Base-by-base conservation (phyloP, 2,888 invertebrate species). In the Biston stratarius region DNA sequence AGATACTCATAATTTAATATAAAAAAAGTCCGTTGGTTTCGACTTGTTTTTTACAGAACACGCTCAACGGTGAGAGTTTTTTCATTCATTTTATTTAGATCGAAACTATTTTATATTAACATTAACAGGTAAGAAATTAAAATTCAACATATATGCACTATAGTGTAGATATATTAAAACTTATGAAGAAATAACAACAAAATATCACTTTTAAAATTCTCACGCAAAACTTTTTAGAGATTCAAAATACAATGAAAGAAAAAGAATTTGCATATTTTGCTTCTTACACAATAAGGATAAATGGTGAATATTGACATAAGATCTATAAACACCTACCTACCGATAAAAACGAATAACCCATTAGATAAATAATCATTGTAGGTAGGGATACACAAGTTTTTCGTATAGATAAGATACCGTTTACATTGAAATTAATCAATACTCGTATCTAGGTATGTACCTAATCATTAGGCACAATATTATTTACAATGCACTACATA, bases 161-260 rank as follows among this genome's bases (percentile, higher is more conserved):
- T 77, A 83, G 77, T 73, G 73, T 72, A 78, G 79, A 76, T 77
- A 72, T 78, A 77, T 80, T 79, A 64, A 74, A 75, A 79, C 77
- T 79, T 74, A 72, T 73, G 77, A 80, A 78, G 63, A 77, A 79
- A 78, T 75, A 78, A 81, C 79, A 64, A 69, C 71, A 77, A 78
- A 76, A 74, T 78, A 77, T 70, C 69, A 78, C 75, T 76, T 73
- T 14, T 24, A 33, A 15, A 34, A 15, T 58, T 38, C 36, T 14
- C 10, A 45, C 36, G 7, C 14, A 45, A 12, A 45, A 48, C 24
- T 12, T 33, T 42, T 55, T 42, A 8, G 42, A 44, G 12, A 40
- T 38, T 15, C 6, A 40, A 53, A 53, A 40, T 9, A 53, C 53
- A 42, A 55, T 5, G 24, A 55, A 38, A n/a, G 3, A 36, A 51